These are phyloP conservation scores for Drosophila diplacantha DNA, from an alignment of 2,888 invertebrate species.

Conservation along the genomic window DNA sequence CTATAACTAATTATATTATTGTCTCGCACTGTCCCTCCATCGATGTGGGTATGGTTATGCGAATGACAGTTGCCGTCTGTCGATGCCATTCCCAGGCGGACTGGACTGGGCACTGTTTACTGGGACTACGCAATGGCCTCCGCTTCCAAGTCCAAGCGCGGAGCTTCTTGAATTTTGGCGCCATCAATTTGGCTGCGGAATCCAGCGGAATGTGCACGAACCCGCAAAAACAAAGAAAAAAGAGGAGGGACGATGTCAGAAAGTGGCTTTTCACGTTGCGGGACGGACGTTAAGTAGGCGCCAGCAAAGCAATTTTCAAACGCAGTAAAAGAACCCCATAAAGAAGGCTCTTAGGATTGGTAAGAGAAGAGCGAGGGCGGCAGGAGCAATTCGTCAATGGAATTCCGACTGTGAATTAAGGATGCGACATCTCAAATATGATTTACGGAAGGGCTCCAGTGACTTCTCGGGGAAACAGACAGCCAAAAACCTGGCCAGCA, in stretches of 20 bases:
- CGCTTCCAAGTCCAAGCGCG: constrained; percentile 7
- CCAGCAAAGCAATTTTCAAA: constrained; percentile 64
- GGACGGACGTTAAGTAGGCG: constrained; percentile 55
- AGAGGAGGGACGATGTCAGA: constrained; percentile 34
- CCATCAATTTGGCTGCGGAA: constrained; percentile 71
- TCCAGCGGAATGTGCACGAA: constrained; percentile 62
- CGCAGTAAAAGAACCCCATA: constrained; percentile 25
- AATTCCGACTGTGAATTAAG: constrained; percentile 61
- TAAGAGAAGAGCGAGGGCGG: constrained; percentile 10
- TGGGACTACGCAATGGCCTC: constrained; percentile 8
- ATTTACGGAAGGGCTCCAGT: constrained; percentile 42
- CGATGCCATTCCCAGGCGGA: constrained; percentile 37
- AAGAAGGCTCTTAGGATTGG: neutral
- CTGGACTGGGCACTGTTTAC: constrained; percentile 19
- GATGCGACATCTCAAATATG: constrained; percentile 67
- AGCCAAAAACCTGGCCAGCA: neutral
- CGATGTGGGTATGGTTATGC: constrained; percentile 35
- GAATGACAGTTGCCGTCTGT: constrained; percentile 26
- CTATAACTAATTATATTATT: neutral
- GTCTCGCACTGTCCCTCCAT: constrained; percentile 12
- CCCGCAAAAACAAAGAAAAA: constrained; percentile 34
- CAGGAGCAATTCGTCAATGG: constrained; percentile 64
- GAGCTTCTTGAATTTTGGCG: constrained; percentile 69
- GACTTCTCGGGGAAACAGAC: neutral
- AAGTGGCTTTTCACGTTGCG: constrained; percentile 57